phyloP scores from a whole-genome alignment of 1,140 invertebrate genomes.

The Parasteatoda tepidariorum region DNA sequence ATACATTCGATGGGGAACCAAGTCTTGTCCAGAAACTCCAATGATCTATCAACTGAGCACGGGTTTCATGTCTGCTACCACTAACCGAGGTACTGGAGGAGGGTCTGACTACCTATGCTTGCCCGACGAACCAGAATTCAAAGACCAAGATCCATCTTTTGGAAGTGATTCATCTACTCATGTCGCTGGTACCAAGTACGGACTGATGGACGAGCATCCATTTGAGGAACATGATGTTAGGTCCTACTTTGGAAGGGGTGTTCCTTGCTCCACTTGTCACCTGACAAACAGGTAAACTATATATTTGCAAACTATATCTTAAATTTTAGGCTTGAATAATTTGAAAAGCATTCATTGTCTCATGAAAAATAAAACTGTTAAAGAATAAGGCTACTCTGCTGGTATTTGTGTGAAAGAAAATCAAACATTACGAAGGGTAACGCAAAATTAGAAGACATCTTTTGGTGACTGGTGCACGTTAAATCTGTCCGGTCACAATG shows the following conservation, averaged over 20 bases:
- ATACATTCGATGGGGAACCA: conserved; percentile 26
- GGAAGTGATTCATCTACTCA: neutral
- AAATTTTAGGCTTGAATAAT: too few relatives aligned
- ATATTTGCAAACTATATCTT: too few relatives aligned
- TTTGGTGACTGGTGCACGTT: too few relatives aligned
- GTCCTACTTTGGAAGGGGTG: conserved; percentile 12
- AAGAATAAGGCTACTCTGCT: too few relatives aligned
- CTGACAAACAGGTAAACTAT: conserved; percentile 53
- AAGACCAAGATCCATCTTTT: neutral
- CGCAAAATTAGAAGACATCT: too few relatives aligned
- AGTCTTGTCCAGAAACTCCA: conserved; percentile 33
- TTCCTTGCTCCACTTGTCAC: conserved; percentile 39
- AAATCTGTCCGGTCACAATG: too few relatives aligned
- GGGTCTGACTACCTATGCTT: conserved; percentile 36
- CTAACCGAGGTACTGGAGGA: conserved; percentile 27
- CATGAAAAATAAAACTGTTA: too few relatives aligned
- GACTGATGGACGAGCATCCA: conserved; percentile 34
- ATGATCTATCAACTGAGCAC: conserved; percentile 33
- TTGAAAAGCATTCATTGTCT: too few relatives aligned
- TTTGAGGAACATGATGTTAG: conserved; percentile 14
- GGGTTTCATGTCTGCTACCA: conserved; percentile 11
- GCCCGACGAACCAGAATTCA: conserved; percentile 2
- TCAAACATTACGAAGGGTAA: too few relatives aligned
- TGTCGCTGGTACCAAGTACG: conserved; percentile 20
- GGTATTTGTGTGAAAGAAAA: too few relatives aligned